phyloP scores from a whole-genome alignment of 2,888 invertebrate species.

The Drosophila macrospina region DNA sequence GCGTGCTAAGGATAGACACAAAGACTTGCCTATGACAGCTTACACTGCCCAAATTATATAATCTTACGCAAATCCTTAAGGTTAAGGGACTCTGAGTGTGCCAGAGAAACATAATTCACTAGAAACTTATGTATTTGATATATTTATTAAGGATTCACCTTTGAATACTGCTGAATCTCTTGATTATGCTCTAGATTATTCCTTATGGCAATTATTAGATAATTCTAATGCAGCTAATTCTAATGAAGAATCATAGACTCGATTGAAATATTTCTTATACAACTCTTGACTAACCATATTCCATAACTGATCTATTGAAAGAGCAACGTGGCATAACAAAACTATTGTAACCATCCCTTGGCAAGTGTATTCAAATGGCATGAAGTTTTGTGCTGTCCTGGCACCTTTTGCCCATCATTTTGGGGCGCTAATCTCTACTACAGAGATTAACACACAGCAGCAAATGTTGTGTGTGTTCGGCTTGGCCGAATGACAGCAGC shows the following conservation, averaged over 20 bases:
- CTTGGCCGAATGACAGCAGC: conserved; percentile 70
- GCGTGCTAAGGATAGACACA: not conserved
- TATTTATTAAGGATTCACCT: no score
- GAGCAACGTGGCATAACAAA: not conserved
- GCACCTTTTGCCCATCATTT: conserved; percentile 56
- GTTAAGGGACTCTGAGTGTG: no score
- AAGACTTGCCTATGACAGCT: not conserved
- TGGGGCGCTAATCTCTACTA: conserved; percentile 76
- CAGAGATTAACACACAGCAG: conserved; percentile 73
- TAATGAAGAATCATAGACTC: no score
- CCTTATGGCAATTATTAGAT: no score
- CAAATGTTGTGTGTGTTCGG: conserved; percentile 68
- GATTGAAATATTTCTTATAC: no score
- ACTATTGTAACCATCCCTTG: not conserved
- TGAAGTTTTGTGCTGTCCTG: conserved; percentile 32
- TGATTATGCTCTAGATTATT: no score
- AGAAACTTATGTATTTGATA: no score
- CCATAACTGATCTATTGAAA: no score
- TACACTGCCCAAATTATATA: not conserved
- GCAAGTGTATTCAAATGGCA: conserved; percentile 24
- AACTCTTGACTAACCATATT: no score
- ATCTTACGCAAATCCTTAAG: not conserved
- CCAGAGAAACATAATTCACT: no score
- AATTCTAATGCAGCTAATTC: no score
- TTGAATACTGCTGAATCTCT: no score